Evolutionary conservation across 2,113 vertebrate genomes (phyloP).

Genomic region (Antigone vipio): DNA sequence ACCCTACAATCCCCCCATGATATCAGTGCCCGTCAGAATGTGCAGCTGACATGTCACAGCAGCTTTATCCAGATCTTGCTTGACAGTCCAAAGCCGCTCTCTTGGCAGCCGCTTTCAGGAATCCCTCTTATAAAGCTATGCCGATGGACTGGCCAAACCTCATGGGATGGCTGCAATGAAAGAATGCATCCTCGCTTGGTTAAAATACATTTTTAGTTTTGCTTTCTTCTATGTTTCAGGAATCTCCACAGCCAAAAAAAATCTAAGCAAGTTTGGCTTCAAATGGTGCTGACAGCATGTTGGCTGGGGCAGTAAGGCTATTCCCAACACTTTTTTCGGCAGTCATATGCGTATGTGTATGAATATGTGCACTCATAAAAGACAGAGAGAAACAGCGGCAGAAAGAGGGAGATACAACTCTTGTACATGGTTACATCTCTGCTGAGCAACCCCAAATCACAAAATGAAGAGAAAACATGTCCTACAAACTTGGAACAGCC

Average conservation of each 20-base stretch:
- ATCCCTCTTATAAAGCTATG: background rate
- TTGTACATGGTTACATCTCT: background rate
- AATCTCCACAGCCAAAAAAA: background rate
- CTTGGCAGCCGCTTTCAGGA: background rate
- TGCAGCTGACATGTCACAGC: background rate
- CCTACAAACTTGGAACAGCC: background rate
- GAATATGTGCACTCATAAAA: background rate
- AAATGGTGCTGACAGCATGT: background rate
- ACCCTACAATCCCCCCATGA: background rate
- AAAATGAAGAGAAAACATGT: background rate
- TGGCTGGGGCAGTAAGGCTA: background rate
- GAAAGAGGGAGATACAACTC: background rate
- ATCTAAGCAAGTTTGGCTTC: background rate
- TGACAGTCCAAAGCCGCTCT: background rate
- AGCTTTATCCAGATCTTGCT: background rate
- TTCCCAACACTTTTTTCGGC: background rate
- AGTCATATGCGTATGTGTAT: accelerated
- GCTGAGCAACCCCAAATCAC: background rate
- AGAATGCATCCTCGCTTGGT: background rate
- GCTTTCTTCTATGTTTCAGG: background rate
- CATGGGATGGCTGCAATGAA: background rate
- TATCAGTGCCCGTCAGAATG: background rate
- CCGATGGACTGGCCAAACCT: background rate
- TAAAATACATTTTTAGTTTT: background rate
- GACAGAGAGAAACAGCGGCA: background rate